A percentile compares a stretch with the other conserved stretches of the same genome.
Evolutionary conservation across 2,113 vertebrate species (phyloP).

Genomic region (Meriones unguiculatus): DNA sequence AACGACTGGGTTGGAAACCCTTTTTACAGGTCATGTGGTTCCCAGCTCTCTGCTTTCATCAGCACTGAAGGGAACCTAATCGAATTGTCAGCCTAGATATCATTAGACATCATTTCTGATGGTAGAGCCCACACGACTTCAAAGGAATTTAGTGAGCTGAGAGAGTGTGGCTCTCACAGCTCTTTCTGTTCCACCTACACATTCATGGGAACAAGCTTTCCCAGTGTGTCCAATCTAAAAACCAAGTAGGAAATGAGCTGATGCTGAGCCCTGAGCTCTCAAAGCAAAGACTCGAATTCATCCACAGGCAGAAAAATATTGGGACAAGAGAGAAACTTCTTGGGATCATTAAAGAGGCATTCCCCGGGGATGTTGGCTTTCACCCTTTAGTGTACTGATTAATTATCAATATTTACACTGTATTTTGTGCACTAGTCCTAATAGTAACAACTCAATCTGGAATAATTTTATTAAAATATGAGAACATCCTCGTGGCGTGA

Average conservation of each 20-base stretch:
- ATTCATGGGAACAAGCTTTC: background rate
- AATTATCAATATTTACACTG: slow-evolving; percentile 40
- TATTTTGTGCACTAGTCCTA: background rate
- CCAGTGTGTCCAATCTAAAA: background rate
- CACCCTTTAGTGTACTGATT: background rate
- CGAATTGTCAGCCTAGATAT: slow-evolving; percentile 27
- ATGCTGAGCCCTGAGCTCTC: background rate
- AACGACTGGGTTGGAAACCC: background rate
- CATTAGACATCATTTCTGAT: slow-evolving; percentile 26
- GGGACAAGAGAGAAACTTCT: background rate
- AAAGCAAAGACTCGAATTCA: background rate
- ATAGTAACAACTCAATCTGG: slow-evolving; percentile 26
- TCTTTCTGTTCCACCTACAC: background rate
- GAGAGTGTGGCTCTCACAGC: background rate
- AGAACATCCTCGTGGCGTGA: slow-evolving; percentile 39
- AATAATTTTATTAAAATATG: slow-evolving; percentile 56
- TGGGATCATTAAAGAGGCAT: background rate
- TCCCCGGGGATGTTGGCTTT: background rate
- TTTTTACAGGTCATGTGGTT: slow-evolving; percentile 35
- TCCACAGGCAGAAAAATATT: background rate
- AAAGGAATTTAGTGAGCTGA: background rate
- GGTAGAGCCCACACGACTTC: background rate
- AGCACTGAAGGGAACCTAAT: slow-evolving; percentile 7
- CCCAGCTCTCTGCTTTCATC: slow-evolving; percentile 36
- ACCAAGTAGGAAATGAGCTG: accelerated